A percentile compares a stretch with the other conserved stretches of the same genome.
Conservation (phyloP, 2,888 invertebrate species). For the Prenolepis imparis region DNA sequence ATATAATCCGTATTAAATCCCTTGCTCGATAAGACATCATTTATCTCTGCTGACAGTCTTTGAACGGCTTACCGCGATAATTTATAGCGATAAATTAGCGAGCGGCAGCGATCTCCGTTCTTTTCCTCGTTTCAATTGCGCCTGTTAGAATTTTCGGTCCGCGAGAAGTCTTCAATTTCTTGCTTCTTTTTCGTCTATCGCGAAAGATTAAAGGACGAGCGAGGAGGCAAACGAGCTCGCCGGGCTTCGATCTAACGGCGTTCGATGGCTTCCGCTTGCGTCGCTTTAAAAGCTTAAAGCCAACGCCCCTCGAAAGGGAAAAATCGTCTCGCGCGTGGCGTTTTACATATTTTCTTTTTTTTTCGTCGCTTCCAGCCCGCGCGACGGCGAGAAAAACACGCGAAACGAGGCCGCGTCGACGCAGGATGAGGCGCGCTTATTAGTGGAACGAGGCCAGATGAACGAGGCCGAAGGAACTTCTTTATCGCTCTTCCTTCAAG, state of each 20-base stretch:
- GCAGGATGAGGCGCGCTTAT: constrained; percentile 60
- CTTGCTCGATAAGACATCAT: not conserved
- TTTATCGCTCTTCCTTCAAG: constrained; percentile 70
- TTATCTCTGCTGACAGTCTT: constrained; percentile 12
- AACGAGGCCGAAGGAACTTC: constrained; percentile 66
- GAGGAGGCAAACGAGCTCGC: not conserved
- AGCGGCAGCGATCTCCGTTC: not conserved
- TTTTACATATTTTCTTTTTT: constrained; percentile 35
- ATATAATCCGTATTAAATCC: constrained; percentile 5
- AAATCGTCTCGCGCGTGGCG: constrained; percentile 41
- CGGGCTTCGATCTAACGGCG: constrained; percentile 49
- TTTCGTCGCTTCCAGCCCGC: constrained; percentile 21
- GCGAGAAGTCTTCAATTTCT: not conserved
- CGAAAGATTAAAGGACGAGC: constrained; percentile 4
- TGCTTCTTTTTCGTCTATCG: not conserved
- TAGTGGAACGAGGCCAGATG: constrained; percentile 70
- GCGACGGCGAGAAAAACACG: constrained; percentile 64
- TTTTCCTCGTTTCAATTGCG: constrained; percentile 27
- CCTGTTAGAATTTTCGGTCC: constrained; percentile 3
- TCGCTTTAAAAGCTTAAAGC: constrained; percentile 60
- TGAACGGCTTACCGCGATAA: constrained; percentile 19
- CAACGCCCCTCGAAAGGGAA: constrained; percentile 39
- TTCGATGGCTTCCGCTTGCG: constrained; percentile 49
- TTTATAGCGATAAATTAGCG: not conserved
- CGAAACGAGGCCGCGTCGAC: constrained; percentile 65